phyloP scores from a whole-genome alignment of 1,140 invertebrate species.

The Pteromalus puparum region DNA sequence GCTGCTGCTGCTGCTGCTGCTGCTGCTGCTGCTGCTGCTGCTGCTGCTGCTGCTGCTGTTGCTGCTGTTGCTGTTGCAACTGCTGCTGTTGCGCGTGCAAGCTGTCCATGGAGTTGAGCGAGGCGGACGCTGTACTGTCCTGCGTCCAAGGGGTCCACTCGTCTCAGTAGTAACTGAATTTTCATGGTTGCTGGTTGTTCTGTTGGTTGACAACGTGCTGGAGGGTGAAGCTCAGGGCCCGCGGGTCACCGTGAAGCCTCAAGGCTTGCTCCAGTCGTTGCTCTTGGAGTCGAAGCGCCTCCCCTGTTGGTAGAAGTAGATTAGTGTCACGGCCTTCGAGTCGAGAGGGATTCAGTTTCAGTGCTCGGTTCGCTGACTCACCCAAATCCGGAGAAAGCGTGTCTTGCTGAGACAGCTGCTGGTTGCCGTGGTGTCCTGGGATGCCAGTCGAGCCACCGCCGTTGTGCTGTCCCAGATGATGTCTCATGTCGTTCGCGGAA shows the following conservation, averaged over 20 bases:
- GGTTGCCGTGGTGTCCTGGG: slow-evolving; percentile 73
- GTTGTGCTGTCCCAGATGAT: slow-evolving; percentile 73
- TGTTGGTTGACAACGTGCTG: slow-evolving; percentile 78
- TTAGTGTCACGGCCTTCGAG: no score
- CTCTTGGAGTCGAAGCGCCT: slow-evolving; percentile 86
- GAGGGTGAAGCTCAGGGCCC: slow-evolving; percentile 80
- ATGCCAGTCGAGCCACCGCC: slow-evolving; percentile 72
- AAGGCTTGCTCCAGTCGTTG: slow-evolving; percentile 88
- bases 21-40: slow-evolving; percentile 62
- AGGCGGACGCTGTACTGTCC: slow-evolving; percentile 61
- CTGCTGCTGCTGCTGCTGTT: slow-evolving; percentile 60
- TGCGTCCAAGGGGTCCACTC: slow-evolving; percentile 75
- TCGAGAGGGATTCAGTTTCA: no score
- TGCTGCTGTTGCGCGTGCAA: slow-evolving; percentile 59
- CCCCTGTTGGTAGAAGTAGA: slow-evolving; percentile 64
- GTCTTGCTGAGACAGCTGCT: slow-evolving; percentile 73
- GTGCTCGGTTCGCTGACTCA: slow-evolving; percentile 55
- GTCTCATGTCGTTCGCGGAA: slow-evolving; percentile 72
- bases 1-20: slow-evolving; percentile 58
- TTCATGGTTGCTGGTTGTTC: slow-evolving; percentile 79
- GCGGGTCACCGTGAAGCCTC: slow-evolving; percentile 83
- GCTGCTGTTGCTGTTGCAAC: slow-evolving; percentile 59
- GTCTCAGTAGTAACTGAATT: slow-evolving; percentile 79
- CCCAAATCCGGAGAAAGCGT: slow-evolving; percentile 73
- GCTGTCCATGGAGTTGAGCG: slow-evolving; percentile 60